Evolutionary conservation across 2,888 invertebrate species (phyloP), one percentile per base, ranked within the genome.

Genomic region (Drosophila prostipennis): DNA sequence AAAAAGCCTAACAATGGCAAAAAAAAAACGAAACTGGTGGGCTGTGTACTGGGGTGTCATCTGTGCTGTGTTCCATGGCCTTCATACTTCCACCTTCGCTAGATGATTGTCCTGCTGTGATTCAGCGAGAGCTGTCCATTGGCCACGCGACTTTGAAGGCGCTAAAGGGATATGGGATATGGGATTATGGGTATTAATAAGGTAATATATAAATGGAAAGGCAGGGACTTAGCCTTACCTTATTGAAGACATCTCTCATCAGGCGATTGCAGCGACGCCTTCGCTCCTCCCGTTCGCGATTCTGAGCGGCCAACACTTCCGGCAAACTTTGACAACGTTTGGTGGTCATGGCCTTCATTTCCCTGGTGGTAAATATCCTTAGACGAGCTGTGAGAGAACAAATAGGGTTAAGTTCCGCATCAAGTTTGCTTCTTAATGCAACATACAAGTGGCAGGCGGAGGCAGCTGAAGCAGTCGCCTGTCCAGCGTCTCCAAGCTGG

Each of bases 161-260:
- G 91, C 92, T 92, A 59, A 8, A 73, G 70, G 43, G 55, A 55
- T 19, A 16, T 5, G 14, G 37, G 19, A 19, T n/a, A 19, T 19
- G 19, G 19, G 3, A 19, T 19, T 19, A 19, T 19, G 19, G 19
- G 2, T 19, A 13, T 19, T n/a, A 2, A 8, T 6, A 29, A 3
- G n/a, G 3, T 7, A 13, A 23, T 1, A 23, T 42, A 40, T 14
- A 4, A 5, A 52, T 14, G 74, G 5, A 42, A 16, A 10, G 19
- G 5, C 7, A 14, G 14, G 14, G 10, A 2, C 2, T 40, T 6
- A n/a, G n/a, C 2, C 77, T 60, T 92, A 96, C 96, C 93, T 94
- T 95, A 89, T 95, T 95, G 91, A 96, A 97, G 64, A 96, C 93
- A 89, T 95, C 94, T 1, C 95, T 95, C 93, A 97, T 94, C 32